Conservation (phyloP, 2,113 vertebrate species). For the Fulmarus glacialis region DNA sequence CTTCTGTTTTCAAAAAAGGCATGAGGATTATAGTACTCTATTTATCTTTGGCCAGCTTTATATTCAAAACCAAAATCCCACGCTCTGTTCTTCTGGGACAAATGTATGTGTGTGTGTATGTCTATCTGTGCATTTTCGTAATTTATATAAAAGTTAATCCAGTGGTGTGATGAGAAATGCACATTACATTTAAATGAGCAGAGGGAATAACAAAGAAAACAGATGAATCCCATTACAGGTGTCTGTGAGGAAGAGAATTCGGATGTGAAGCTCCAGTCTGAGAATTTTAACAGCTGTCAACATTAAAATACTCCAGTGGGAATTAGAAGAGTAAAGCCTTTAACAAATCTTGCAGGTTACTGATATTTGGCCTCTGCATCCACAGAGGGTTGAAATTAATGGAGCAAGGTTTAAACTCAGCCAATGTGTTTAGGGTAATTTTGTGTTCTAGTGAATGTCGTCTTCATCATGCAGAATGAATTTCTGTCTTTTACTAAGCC, state of each 20-base stretch:
- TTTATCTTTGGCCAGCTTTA: background rate
- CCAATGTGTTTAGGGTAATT: slow-evolving; percentile 31
- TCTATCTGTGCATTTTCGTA: background rate
- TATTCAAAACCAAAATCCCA: background rate
- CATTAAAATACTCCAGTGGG: slow-evolving; percentile 66
- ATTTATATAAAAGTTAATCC: slow-evolving; percentile 45
- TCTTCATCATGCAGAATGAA: slow-evolving; percentile 20
- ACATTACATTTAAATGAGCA: slow-evolving; percentile 70
- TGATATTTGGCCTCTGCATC: slow-evolving; percentile 37
- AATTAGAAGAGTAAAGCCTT: slow-evolving; percentile 64
- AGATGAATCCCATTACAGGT: slow-evolving; percentile 70
- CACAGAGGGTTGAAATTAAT: slow-evolving; percentile 60
- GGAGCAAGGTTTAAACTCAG: slow-evolving; percentile 46
- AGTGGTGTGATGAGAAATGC: slow-evolving; percentile 54
- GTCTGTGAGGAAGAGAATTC: slow-evolving; percentile 63
- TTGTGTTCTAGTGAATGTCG: slow-evolving; percentile 30
- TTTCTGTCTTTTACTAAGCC: background rate
- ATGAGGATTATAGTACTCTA: background rate
- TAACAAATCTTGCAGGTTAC: slow-evolving; percentile 70
- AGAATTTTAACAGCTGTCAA: slow-evolving; percentile 75
- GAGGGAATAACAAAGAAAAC: slow-evolving; percentile 68
- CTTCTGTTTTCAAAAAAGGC: background rate
- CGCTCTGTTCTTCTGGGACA: background rate
- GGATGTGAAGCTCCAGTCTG: slow-evolving; percentile 60
- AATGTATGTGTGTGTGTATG: background rate